phyloP scores from a whole-genome alignment of 1,140 invertebrate species.

The Drosophila prosaltans region DNA sequence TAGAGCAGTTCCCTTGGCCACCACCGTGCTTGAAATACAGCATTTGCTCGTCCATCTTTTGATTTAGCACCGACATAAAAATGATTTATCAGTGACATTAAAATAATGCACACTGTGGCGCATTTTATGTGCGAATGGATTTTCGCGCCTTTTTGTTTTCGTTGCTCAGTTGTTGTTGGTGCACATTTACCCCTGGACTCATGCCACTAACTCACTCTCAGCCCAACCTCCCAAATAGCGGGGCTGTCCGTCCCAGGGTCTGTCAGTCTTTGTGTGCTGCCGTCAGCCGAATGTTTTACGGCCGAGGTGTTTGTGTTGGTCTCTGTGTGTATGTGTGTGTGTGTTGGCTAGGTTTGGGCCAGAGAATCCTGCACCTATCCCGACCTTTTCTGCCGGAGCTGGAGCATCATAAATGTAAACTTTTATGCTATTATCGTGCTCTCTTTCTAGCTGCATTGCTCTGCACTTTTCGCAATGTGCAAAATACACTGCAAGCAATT shows the following conservation, averaged over 20 bases:
- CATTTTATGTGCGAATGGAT: constrained; percentile 83
- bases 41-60: constrained; percentile 82
- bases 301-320: constrained; percentile 68
- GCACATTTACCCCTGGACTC: constrained; percentile 41
- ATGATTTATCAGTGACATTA: constrained; percentile 84
- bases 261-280: constrained; percentile 74
- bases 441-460: constrained; percentile 57
- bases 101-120: constrained; percentile 83
- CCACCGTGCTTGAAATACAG: constrained; percentile 68
- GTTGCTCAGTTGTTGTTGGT: constrained; percentile 25
- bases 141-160: constrained; percentile 81
- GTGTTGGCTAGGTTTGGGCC: constrained; percentile 17
- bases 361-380: constrained; percentile 64
- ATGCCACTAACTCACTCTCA: background rate
- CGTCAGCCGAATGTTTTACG: constrained; percentile 78
- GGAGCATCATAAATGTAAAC: constrained; percentile 77
- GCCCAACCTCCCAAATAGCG: constrained; percentile 51
- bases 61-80: constrained; percentile 83
- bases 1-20: background rate
- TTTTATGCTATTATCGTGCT: constrained; percentile 75
- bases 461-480: constrained; percentile 35
- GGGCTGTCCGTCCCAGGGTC: constrained; percentile 35
- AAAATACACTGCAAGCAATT: constrained; percentile 45
- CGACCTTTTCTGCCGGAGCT: constrained; percentile 50
- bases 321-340: constrained; percentile 35